phyloP scores from a whole-genome alignment of 2,113 vertebrate genomes.

The Vanacampus margaritifer region DNA sequence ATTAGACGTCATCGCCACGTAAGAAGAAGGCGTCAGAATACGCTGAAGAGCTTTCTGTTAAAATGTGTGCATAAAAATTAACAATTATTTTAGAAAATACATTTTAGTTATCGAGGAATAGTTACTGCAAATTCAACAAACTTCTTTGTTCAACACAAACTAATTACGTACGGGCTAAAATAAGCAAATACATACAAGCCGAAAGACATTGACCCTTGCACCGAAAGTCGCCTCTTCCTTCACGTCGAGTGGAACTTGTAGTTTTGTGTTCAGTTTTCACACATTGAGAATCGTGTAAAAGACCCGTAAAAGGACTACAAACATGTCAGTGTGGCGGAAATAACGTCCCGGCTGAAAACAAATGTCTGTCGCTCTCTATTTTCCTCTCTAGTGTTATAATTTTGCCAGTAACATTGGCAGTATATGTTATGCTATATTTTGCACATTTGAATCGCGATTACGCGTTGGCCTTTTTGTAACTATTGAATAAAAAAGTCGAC shows the following conservation, averaged over 20 bases:
- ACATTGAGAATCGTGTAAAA: neutral
- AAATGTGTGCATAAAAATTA: neutral
- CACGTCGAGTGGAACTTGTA: constrained; percentile 28
- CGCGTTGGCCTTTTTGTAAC: neutral
- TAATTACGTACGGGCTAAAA: neutral
- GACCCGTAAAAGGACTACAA: constrained; percentile 32
- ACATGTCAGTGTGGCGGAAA: neutral
- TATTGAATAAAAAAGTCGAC: neutral
- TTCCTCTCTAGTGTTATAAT: neutral
- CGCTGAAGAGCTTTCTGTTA: neutral
- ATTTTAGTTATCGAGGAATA: neutral
- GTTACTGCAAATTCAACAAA: neutral
- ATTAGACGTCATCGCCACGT: constrained; percentile 10
- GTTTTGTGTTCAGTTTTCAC: neutral
- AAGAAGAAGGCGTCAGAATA: neutral
- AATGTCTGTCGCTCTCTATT: neutral
- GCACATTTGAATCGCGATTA: neutral
- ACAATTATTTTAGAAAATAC: neutral
- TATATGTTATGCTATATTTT: neutral
- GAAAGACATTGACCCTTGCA: neutral
- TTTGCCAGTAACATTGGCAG: neutral
- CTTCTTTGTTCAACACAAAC: neutral
- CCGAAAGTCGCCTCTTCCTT: accelerated
- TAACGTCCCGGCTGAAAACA: constrained; percentile 18
- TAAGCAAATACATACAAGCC: neutral